phyloP scores from a whole-genome alignment of 2,888 invertebrate species.

The Athetis lepigone region DNA sequence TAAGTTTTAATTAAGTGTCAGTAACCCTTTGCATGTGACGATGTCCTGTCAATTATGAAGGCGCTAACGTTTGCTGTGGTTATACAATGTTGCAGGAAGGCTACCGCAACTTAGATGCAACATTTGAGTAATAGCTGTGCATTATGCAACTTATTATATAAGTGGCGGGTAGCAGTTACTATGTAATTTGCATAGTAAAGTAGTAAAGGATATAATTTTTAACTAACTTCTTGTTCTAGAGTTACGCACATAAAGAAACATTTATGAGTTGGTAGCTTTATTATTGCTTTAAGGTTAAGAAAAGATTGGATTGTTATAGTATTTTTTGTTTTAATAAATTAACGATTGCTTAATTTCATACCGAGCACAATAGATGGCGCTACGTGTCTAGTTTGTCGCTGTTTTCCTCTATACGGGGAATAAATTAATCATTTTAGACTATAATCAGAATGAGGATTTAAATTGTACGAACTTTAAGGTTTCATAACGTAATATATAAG shows the following conservation, averaged over 20 bases:
- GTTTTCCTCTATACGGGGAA: background rate
- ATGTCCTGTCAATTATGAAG: conserved; percentile 49
- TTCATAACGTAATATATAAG: too few species aligned
- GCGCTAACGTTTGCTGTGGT: conserved; percentile 22
- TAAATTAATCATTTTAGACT: background rate
- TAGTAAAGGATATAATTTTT: background rate
- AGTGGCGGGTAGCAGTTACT: conserved; percentile 8
- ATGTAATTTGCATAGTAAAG: conserved; percentile 16
- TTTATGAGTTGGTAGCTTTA: too few species aligned
- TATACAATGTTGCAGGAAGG: conserved; percentile 39
- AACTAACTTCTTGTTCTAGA: background rate
- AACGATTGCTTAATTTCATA: background rate
- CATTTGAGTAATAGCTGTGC: conserved; percentile 12
- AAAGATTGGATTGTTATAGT: background rate
- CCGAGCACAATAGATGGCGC: conserved; percentile 35
- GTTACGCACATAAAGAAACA: background rate
- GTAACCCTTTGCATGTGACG: conserved; percentile 47
- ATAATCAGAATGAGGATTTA: too few species aligned
- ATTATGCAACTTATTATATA: conserved; percentile 28
- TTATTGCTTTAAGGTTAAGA: too few species aligned
- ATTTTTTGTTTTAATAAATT: background rate
- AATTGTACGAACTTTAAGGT: too few species aligned
- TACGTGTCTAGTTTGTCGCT: background rate
- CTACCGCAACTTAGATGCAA: conserved; percentile 16
- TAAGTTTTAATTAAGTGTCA: conserved; percentile 53